Evolutionary conservation across 2,797 vertebrate species (phyloP).

Genomic region (Tragelaphus oryx): DNA sequence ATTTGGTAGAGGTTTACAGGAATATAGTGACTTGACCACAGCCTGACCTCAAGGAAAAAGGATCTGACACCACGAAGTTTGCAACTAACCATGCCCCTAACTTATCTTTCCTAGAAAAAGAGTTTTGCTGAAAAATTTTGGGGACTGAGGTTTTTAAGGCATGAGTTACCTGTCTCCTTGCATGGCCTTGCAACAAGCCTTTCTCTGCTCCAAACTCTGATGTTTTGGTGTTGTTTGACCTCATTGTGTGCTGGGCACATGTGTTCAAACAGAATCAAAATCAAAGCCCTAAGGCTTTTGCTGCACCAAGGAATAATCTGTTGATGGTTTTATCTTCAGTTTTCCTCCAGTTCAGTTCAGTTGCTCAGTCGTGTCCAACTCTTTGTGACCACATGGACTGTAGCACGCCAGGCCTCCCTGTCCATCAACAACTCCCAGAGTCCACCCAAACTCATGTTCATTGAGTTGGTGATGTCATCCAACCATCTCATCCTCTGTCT

Average conservation of each 20-base stretch:
- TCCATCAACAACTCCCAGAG: rapidly evolving
- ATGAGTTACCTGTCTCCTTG: neutral
- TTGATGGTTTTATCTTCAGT: neutral
- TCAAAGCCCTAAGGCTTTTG: neutral
- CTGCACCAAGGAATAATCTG: neutral
- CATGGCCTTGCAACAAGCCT: neutral
- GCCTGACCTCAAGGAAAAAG: neutral
- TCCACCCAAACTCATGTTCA: neutral
- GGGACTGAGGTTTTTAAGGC: neutral
- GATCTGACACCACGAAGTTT: neutral
- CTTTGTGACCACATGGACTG: neutral
- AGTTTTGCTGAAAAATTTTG: neutral
- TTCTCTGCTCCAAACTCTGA: neutral
- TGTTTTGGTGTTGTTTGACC: neutral
- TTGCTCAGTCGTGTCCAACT: neutral
- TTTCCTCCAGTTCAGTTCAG: neutral
- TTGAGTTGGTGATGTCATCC: neutral
- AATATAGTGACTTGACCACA: neutral
- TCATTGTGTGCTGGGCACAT: neutral
- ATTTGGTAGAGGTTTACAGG: neutral
- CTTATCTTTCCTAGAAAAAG: neutral
- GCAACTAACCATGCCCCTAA: neutral
- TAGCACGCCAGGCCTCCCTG: neutral
- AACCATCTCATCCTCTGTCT: neutral
- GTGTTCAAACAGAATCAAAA: neutral